Percentiles rank a stretch among this genome's conserved stretches.
phyloP scores from a whole-genome alignment of 2,888 invertebrate genomes.

The Cyrtodaria siliqua region DNA sequence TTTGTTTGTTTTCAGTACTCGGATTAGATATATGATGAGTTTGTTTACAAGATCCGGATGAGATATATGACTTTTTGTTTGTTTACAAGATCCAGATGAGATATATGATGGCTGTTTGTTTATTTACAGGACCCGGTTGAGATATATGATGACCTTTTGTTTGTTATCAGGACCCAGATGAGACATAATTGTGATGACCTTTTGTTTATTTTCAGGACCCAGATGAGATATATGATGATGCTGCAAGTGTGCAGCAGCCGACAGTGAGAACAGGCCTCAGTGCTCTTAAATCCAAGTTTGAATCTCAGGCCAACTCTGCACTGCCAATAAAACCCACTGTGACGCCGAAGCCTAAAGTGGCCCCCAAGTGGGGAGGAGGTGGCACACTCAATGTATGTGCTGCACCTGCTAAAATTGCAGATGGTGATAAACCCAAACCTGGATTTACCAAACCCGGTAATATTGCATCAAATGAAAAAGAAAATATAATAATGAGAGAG shows the following conservation, averaged over 20 bases:
- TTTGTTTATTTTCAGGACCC: no score
- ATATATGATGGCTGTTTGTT: no score
- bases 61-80: no score
- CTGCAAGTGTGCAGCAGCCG: neutral
- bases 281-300: constrained; percentile 19
- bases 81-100: no score
- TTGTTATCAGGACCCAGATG: no score
- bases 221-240: constrained; percentile 19
- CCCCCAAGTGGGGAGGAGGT: constrained; percentile 8
- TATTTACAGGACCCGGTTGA: no score
- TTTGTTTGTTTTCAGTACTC: no score
- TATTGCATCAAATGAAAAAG: neutral
- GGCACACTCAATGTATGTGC: neutral
- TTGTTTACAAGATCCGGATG: no score
- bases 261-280: neutral
- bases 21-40: no score
- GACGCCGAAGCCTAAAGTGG: constrained; percentile 3
- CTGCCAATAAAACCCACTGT: constrained; percentile 1
- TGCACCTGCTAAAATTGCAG: neutral
- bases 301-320: neutral
- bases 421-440: neutral
- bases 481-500: neutral
- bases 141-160: no score
- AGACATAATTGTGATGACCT: no score
- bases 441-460: neutral